These are phyloP conservation scores for Notiomystis cincta DNA, from an alignment of 2,113 vertebrate species.

Conservation along the genomic window DNA sequence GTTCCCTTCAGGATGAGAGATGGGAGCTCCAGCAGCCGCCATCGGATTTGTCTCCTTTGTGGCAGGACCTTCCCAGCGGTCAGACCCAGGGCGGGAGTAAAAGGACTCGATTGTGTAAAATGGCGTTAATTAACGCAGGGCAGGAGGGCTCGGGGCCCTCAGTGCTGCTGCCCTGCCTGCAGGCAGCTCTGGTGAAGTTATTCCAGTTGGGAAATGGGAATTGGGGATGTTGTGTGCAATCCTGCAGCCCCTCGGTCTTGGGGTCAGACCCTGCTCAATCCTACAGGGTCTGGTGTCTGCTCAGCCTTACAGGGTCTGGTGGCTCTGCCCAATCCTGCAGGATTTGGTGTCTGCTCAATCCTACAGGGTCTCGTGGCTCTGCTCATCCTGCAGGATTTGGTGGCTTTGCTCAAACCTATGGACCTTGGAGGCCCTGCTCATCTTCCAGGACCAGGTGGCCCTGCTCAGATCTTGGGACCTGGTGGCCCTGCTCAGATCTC, in stretches of 20 bases:
- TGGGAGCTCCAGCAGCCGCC: fast-evolving
- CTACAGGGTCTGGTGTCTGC: background rate
- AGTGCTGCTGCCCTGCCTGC: background rate
- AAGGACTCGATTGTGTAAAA: background rate
- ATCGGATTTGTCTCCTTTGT: background rate
- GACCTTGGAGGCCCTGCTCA: background rate
- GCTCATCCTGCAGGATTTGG: background rate
- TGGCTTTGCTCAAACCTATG: no score
- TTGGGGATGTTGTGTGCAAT: fast-evolving
- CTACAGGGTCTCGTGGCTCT: background rate
- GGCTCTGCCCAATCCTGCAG: background rate
- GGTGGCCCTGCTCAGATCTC: background rate
- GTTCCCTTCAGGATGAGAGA: background rate
- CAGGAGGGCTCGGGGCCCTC: background rate
- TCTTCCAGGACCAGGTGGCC: background rate
- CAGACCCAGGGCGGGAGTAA: background rate
- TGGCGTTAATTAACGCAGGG: background rate
- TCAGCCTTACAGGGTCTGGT: background rate
- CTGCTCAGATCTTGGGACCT: background rate
- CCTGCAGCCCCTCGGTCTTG: background rate
- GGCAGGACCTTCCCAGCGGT: background rate
- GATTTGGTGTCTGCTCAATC: background rate
- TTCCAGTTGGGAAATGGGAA: background rate
- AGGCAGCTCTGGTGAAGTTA: background rate
- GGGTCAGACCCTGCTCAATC: background rate